These are phyloP conservation scores for Cyrtonyx montezumae DNA, from an alignment of 2,113 vertebrate genomes.

Conservation along the genomic window DNA sequence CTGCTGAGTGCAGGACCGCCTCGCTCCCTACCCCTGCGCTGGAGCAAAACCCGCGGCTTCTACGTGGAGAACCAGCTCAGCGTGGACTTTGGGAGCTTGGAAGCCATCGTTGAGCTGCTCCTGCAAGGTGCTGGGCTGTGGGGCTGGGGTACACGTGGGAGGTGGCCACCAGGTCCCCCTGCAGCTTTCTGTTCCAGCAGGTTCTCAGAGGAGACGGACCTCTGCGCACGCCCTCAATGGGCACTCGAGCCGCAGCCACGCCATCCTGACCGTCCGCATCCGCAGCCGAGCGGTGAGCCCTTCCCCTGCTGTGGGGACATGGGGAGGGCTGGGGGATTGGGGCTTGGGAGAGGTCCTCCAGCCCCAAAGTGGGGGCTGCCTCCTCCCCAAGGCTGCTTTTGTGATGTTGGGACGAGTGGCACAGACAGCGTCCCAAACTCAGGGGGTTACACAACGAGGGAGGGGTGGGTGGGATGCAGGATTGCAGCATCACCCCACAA, in stretches of 20 bases:
- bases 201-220: slow-evolving; percentile 73
- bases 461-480: background rate
- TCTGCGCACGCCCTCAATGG: slow-evolving; percentile 77
- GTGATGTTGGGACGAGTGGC: background rate
- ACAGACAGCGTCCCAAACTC: background rate
- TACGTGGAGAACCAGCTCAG: slow-evolving; percentile 77
- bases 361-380: rapidly evolving
- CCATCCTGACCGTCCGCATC: slow-evolving; percentile 76
- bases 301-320: rapidly evolving
- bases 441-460: rapidly evolving
- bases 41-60: slow-evolving; percentile 78
- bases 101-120: slow-evolving; percentile 71
- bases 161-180: background rate
- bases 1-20: slow-evolving; percentile 70
- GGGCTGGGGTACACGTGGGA: background rate
- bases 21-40: slow-evolving; percentile 71
- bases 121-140: slow-evolving; percentile 57
- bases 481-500: background rate
- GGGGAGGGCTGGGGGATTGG: background rate
- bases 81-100: slow-evolving; percentile 71
- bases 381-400: rapidly evolving
- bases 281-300: slow-evolving; percentile 56
- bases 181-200: slow-evolving; percentile 1
- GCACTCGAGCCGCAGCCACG: slow-evolving; percentile 82
- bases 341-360: background rate